Evolutionary conservation across 2,888 invertebrate genomes (phyloP).

Genomic region (Lochmaea crataegi): DNA sequence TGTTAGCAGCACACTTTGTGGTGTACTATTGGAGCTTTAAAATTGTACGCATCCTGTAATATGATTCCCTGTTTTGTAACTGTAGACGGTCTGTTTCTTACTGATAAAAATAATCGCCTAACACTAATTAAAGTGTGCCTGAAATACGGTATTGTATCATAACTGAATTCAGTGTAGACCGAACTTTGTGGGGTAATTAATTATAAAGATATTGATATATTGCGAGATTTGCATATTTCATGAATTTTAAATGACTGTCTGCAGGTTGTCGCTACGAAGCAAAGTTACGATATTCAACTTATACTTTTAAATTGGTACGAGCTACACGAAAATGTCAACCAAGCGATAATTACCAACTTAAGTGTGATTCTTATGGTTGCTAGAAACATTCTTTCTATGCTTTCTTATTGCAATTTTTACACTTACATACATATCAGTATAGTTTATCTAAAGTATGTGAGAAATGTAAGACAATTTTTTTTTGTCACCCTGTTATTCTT

Average conservation of each 20-base stretch:
- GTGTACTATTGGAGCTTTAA: constrained; percentile 5
- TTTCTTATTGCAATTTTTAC: background rate
- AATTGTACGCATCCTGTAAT: constrained; percentile 28
- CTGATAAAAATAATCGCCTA: constrained; percentile 43
- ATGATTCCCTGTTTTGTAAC: constrained; percentile 25
- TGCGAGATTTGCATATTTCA: constrained; percentile 42
- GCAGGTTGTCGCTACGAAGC: constrained; percentile 36
- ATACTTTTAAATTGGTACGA: background rate
- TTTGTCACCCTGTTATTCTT: no score
- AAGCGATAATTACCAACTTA: background rate
- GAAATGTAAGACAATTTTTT: no score
- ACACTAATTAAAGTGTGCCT: constrained; percentile 40
- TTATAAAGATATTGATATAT: constrained; percentile 60
- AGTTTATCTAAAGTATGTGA: no score
- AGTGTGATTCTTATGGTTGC: background rate
- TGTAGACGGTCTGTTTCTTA: constrained; percentile 37
- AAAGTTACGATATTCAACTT: constrained; percentile 23
- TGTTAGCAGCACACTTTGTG: background rate
- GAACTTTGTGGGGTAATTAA: constrained; percentile 59
- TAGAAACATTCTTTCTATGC: background rate
- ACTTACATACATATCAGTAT: no score
- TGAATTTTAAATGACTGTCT: constrained; percentile 39
- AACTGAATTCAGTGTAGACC: constrained; percentile 36
- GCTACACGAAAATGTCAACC: background rate
- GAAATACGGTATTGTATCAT: constrained; percentile 39